phyloP scores from a whole-genome alignment of 2,888 invertebrate genomes.

The Eristalis intricaria region DNA sequence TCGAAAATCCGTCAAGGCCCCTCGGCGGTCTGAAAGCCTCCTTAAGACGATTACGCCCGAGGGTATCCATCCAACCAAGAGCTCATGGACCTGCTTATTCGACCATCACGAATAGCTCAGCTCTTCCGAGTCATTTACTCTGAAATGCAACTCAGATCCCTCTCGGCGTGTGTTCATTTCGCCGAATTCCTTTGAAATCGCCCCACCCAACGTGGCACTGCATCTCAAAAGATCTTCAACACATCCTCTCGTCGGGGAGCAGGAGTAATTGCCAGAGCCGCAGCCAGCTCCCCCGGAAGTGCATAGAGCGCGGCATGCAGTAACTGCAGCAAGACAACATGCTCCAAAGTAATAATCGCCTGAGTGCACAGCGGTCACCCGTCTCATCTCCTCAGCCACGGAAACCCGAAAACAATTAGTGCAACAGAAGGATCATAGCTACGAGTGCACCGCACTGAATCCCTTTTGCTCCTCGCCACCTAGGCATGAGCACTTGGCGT shows the following conservation, averaged over 20 bases:
- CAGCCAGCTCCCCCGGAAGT: constrained; percentile 20
- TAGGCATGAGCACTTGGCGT: not conserved
- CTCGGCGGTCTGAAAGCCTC: too few relatives aligned
- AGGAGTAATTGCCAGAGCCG: not conserved
- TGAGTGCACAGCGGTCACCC: not conserved
- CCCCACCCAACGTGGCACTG: too few relatives aligned
- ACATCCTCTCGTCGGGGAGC: not conserved
- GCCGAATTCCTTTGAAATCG: too few relatives aligned
- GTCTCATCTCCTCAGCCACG: constrained; percentile 11
- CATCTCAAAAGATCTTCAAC: not conserved
- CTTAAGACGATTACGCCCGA: too few relatives aligned
- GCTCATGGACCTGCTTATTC: too few relatives aligned
- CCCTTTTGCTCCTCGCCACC: not conserved
- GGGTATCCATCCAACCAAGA: too few relatives aligned
- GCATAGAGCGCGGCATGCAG: constrained; percentile 1
- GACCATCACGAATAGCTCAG: too few relatives aligned
- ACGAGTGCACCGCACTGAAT: constrained; percentile 29
- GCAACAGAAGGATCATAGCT: constrained; percentile 40
- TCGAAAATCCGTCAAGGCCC: too few relatives aligned
- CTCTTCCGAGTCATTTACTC: too few relatives aligned
- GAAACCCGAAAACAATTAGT: constrained; percentile 57
- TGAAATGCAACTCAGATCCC: too few relatives aligned
- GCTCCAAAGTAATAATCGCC: constrained; percentile 52
- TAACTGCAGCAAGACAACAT: constrained; percentile 24
- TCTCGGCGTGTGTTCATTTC: too few relatives aligned